Evolutionary conservation across 2,888 invertebrate genomes (phyloP), one percentile per base, ranked within the genome.

Genomic region (Andrena camellia): DNA sequence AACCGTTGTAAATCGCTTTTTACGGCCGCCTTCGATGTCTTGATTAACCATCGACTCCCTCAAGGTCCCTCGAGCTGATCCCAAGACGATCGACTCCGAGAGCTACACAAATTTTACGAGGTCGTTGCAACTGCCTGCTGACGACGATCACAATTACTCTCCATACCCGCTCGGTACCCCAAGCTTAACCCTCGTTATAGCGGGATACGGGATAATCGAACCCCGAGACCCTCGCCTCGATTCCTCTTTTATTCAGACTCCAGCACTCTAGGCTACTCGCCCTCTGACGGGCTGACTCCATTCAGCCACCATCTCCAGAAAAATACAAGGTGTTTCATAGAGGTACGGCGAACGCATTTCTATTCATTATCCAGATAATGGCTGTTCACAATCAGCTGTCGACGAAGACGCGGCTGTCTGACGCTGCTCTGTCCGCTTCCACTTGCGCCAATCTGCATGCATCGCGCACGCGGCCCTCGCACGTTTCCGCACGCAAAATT

Each of bases 1-100:
- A 63, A 64, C 31, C 42, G 8, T 48, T n/a, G 60, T 54, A 57
- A 70, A 66, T 50, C 29, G 33, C n/a, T 48, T 71, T 60, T 60
- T 50, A 26, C 17, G 17, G 20, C 2, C 17, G 7, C 7, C 31
- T 35, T 60, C 62, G 62, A 62, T 76, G 54, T 78, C 62, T 68
- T n/a, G 78, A 66, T 78, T 50, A 50, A 52, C 29, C 20, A 13
- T 31, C 35, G 50, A 54, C 23, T 52, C 29, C 35, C 52, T 42
- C 63, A n/a, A 72, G 23, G 20, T 57, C 42, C 35, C 26, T 10
- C 2, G 13, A 10, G 13, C 35, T 6, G 31, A 42, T 23, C 35
- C 35, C 13, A 7, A 33, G 2, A 20, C 0, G 29, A 23, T 6
- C 4, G 13, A 17, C 17, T 17, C 62, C 52, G 29, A 52, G 0